Conservation (phyloP, 2,797 vertebrate genomes). For the Morelia viridis region DNA sequence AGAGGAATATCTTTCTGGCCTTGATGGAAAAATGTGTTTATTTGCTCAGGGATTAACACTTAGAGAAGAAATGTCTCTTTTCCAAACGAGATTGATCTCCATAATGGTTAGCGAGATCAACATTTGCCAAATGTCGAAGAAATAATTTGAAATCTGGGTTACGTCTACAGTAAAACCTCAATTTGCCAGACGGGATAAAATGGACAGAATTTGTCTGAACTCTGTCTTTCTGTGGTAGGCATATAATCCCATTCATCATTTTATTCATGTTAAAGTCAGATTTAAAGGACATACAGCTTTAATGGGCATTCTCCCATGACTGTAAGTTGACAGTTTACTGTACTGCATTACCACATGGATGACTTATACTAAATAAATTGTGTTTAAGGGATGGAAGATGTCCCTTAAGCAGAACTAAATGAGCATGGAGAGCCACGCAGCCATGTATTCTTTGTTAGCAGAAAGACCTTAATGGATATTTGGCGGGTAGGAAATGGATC, state of each 20-base stretch:
- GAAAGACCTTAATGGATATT: not conserved
- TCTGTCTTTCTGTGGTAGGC: not conserved
- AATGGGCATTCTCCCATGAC: no score
- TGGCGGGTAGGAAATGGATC: not conserved
- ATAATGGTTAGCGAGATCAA: not conserved
- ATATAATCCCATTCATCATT: no score
- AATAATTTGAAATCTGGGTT: not conserved
- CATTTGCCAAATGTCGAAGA: not conserved
- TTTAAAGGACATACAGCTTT: no score
- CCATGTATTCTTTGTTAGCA: not conserved
- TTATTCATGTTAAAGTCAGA: no score
- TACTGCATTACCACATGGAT: not conserved
- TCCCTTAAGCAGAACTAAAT: not conserved
- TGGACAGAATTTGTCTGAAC: no score
- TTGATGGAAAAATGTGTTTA: not conserved
- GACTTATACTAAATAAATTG: not conserved
- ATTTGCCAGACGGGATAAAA: no score
- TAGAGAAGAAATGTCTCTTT: not conserved
- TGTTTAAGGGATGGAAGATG: not conserved
- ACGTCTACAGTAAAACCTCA: no score
- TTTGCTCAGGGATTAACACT: not conserved
- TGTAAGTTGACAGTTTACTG: not conserved
- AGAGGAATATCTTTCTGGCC: not conserved
- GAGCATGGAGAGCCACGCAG: not conserved
- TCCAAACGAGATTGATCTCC: not conserved